A percentile compares a stretch with the other conserved stretches of the same genome.
Conservation (phyloP, 2,797 vertebrate genomes). For the Orientallactaga sibirica region DNA sequence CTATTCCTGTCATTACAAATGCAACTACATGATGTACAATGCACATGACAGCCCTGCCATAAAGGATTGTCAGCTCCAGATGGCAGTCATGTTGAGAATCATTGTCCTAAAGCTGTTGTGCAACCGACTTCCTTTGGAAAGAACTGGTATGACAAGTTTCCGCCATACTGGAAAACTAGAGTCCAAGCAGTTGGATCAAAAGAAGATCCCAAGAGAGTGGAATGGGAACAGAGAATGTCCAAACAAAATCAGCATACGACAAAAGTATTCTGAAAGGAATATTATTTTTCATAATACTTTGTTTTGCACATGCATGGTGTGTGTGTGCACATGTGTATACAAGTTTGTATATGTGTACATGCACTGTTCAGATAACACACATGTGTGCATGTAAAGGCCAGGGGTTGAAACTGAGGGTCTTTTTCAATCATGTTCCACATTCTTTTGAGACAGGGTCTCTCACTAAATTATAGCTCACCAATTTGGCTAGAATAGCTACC, state of each 20-base stretch:
- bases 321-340: too few relatives aligned
- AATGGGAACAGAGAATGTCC: neutral
- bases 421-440: too few relatives aligned
- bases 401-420: too few relatives aligned
- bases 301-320: too few relatives aligned
- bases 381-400: too few relatives aligned
- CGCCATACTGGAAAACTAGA: too few relatives aligned
- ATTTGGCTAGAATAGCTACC: too few relatives aligned
- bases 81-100: fast-evolving
- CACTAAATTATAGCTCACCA: too few relatives aligned
- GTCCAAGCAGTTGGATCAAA: neutral
- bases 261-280: neutral
- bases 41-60: neutral
- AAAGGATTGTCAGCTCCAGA: neutral
- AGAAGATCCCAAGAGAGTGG: neutral
- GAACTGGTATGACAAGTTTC: neutral
- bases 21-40: fast-evolving
- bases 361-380: too few relatives aligned
- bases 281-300: neutral
- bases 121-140: neutral
- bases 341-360: too few relatives aligned
- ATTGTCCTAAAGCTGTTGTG: neutral
- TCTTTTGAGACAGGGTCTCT: too few relatives aligned
- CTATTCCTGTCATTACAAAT: too few relatives aligned
- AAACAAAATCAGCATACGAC: neutral